phyloP scores from a whole-genome alignment of 2,797 vertebrate genomes.

The Ciconia nigra region DNA sequence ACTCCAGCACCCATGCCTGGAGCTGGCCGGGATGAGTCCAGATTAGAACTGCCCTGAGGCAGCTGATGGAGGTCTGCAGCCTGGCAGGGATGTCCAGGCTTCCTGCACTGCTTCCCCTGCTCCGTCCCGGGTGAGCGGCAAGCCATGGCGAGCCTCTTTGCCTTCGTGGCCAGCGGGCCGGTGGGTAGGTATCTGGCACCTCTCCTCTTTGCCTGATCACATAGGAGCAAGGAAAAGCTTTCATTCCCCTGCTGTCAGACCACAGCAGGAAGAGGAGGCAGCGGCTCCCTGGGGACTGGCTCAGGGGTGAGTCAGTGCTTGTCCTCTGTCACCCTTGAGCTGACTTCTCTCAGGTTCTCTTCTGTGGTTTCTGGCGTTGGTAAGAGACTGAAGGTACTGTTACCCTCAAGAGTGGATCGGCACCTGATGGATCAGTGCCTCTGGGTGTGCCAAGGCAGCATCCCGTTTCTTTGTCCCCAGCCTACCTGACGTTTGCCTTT shows the following conservation, averaged over 20 bases:
- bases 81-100: not conserved
- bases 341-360: not conserved
- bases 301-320: not conserved
- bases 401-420: not conserved
- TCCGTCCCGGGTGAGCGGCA: accelerated
- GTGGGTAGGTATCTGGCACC: not conserved
- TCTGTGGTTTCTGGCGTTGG: not conserved
- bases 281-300: not conserved
- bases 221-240: not conserved
- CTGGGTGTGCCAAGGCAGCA: not conserved
- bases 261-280: not conserved
- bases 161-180: not conserved
- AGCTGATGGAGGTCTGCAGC: not conserved
- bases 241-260: not conserved
- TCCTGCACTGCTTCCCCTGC: not conserved
- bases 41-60: not conserved
- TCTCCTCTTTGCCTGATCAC: accelerated
- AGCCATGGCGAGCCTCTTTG: not conserved
- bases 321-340: not conserved
- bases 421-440: not conserved
- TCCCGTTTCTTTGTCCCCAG: not conserved
- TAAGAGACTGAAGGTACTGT: not conserved
- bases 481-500: not conserved
- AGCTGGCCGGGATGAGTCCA: not conserved
- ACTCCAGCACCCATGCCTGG: not conserved